These are phyloP conservation scores for Rhabdomys pumilio DNA, from an alignment of 2,797 vertebrate species.

Conservation along the genomic window DNA sequence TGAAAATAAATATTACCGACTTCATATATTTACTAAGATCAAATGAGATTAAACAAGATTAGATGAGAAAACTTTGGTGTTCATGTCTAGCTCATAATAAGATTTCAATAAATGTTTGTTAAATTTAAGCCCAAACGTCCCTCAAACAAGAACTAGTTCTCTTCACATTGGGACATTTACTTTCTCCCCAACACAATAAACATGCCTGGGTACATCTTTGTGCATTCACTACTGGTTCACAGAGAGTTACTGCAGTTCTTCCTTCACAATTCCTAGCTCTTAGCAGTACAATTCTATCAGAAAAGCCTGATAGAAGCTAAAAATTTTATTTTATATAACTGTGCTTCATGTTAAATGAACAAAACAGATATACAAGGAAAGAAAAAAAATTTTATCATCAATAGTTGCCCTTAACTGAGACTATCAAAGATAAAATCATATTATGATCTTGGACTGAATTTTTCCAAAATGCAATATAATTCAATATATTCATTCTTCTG, in stretches of 20 bases:
- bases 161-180: neutral
- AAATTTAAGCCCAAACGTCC: conserved; percentile 25
- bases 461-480: conserved; percentile 30
- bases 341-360: neutral
- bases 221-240: conserved; percentile 4
- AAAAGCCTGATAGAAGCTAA: neutral
- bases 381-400: neutral
- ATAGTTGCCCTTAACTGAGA: neutral
- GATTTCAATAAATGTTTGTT: conserved; percentile 46
- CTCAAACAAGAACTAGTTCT: neutral
- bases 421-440: conserved; percentile 2
- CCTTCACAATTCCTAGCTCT: neutral
- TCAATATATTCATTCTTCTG: neutral
- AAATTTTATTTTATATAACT: conserved; percentile 12
- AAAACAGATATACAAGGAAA: neutral
- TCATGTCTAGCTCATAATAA: neutral
- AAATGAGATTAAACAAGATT: conserved; percentile 27
- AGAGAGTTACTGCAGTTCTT: neutral
- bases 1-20: conserved; percentile 35
- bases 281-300: neutral
- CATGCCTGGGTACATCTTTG: neutral
- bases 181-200: neutral
- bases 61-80: neutral
- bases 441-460: neutral
- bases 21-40: conserved; percentile 18